phyloP scores from a whole-genome alignment of 2,113 vertebrate genomes.

The Oncorhynchus tshawytscha region DNA sequence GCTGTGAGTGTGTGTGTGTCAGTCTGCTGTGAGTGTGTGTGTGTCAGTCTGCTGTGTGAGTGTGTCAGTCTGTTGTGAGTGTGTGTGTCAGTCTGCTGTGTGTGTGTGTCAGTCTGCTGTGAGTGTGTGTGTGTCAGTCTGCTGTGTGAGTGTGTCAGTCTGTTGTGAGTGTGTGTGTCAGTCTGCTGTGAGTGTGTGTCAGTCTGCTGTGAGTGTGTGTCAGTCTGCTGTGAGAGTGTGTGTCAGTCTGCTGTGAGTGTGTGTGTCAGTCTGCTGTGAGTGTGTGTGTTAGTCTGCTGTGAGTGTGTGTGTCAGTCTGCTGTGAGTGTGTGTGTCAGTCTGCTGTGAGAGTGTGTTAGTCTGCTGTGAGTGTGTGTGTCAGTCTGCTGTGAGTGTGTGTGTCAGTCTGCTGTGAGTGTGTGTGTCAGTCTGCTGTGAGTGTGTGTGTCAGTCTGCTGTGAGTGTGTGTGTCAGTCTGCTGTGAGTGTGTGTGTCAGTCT shows the following conservation, averaged over 20 bases:
- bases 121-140: background rate
- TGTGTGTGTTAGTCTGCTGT: background rate
- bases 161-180: background rate
- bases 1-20: background rate
- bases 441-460: background rate
- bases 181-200: background rate
- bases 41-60: background rate
- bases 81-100: background rate
- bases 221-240: background rate
- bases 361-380: background rate
- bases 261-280: background rate
- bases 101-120: background rate
- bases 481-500: background rate
- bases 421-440: background rate
- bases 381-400: background rate
- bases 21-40: background rate
- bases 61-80: constrained; percentile 1
- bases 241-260: background rate
- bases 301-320: background rate
- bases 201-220: background rate
- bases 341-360: no score
- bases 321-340: background rate
- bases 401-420: background rate
- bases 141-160: background rate
- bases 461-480: background rate